Base-by-base conservation (phyloP, 2,797 vertebrate genomes). In the Chrosomus eos region DNA sequence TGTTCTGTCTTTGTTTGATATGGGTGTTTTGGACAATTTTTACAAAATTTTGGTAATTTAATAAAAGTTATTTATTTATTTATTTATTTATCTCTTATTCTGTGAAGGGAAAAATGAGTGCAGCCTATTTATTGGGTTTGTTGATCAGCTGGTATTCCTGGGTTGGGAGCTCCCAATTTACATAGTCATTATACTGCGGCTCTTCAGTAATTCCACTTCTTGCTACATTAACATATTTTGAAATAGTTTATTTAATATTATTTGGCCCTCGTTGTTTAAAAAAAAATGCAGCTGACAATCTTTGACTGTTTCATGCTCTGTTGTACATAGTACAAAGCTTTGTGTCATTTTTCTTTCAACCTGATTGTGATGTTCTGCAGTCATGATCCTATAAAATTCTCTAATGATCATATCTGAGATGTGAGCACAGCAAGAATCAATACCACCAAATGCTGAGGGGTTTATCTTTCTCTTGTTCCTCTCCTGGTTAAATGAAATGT, bases 401-500 rank as follows among this genome's bases (percentile, higher is more conserved):
- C 21, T 58, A 38, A 72, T 45, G 16, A 31, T 48, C 70, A 72
- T 28, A 72, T 72, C 26, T 45, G 14, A 48, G n/a, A 72, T 72
- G 16, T 72, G 28, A 31, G n/a, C 16, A 28, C 16, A 7, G 85
- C 83, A 67, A 51, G 26, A 90, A 95, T 95, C 94, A 92, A 94
- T 94, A 89, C 88, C 89, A 89, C 91, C 88, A 81, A 88, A 74
- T 58, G 55, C 51, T 80, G 84, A 89, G 87, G 78, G 14, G 93
- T 94, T 93, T 88, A 94, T 94, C 45, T 88, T 77, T 84, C 87
- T 88, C 85, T 33, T n/a, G 45, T 53, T 80, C 45, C 21, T 80
- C 64, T 33, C 21, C 60, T 48, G 26, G 77, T 33, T 67, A 67
- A 80, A 80, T 80, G 13, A 80, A 48, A 80, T 66, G 77, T 67